Percentiles rank a stretch among this genome's conserved stretches.
Evolutionary conservation across 2,888 invertebrate species (phyloP).

Genomic region (Adelphocoris suturalis): DNA sequence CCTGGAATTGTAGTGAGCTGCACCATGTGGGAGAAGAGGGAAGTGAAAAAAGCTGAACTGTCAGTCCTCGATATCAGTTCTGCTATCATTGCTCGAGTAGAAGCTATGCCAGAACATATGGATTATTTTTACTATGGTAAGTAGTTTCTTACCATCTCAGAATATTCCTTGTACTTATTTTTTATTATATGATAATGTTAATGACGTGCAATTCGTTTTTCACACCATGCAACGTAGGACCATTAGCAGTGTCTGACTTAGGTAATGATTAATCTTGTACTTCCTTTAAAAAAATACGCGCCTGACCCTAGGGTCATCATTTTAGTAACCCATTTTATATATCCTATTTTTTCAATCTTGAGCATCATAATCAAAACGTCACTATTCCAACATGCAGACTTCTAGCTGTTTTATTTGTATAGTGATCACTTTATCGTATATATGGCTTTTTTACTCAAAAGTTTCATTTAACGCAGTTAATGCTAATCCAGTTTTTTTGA

Average conservation of each 20-base stretch:
- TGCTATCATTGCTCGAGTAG: slow-evolving; percentile 94
- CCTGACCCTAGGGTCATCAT: neutral
- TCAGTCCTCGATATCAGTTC: slow-evolving; percentile 97
- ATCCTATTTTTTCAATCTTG: neutral
- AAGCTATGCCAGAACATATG: slow-evolving; percentile 87
- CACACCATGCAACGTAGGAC: slow-evolving; percentile 26
- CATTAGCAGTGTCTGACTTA: slow-evolving; percentile 25
- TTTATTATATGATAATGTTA: no score
- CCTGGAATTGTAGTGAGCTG: slow-evolving; percentile 87
- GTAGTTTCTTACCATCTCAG: neutral
- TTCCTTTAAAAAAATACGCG: neutral
- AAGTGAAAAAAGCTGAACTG: slow-evolving; percentile 94
- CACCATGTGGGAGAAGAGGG: slow-evolving; percentile 95
- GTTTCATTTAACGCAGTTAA: no score
- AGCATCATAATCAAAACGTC: neutral
- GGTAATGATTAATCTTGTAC: slow-evolving; percentile 5
- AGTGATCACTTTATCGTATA: no score
- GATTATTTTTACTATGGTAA: slow-evolving; percentile 88
- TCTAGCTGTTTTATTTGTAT: no score
- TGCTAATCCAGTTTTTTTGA: no score
- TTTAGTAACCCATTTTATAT: neutral
- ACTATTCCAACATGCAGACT: neutral
- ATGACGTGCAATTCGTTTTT: neutral
- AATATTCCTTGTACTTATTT: no score
- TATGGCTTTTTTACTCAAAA: no score